phyloP scores from a whole-genome alignment of 2,888 invertebrate genomes.

The Aquatica leii region DNA sequence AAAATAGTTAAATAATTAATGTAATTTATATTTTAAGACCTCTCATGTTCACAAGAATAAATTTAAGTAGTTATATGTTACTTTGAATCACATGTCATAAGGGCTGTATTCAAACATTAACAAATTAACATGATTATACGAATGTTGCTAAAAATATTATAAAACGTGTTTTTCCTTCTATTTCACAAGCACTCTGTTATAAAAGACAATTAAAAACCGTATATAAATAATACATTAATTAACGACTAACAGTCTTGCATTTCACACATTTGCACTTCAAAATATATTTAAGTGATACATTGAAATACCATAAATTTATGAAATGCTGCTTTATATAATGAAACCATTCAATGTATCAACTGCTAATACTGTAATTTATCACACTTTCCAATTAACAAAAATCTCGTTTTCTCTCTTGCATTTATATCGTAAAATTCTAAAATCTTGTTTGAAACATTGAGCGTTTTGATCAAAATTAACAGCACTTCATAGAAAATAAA shows the following conservation, averaged over 20 bases:
- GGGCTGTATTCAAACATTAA: constrained; percentile 21
- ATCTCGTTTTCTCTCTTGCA: too few species aligned
- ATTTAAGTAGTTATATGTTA: constrained; percentile 27
- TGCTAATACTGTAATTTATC: neutral
- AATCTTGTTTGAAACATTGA: too few species aligned
- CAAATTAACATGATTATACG: constrained; percentile 15
- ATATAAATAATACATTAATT: constrained; percentile 35
- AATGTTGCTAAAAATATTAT: constrained; percentile 18
- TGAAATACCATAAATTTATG: constrained; percentile 8
- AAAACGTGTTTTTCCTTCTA: neutral
- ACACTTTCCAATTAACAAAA: neutral
- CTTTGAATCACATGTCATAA: constrained; percentile 26
- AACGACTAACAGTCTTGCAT: constrained; percentile 60
- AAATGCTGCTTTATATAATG: constrained; percentile 2
- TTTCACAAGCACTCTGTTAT: constrained; percentile 13
- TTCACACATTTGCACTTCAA: constrained; percentile 58
- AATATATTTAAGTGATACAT: constrained; percentile 18
- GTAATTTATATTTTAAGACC: constrained; percentile 23
- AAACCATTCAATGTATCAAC: neutral
- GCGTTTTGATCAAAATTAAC: neutral
- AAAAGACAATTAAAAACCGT: constrained; percentile 14
- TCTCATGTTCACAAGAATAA: constrained; percentile 30
- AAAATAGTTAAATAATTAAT: constrained; percentile 14
- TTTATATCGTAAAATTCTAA: too few species aligned
- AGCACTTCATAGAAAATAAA: constrained; percentile 1